These are phyloP conservation scores for Reinhardtius hippoglossoides DNA, from an alignment of 2,113 vertebrate species.

Conservation along the genomic window DNA sequence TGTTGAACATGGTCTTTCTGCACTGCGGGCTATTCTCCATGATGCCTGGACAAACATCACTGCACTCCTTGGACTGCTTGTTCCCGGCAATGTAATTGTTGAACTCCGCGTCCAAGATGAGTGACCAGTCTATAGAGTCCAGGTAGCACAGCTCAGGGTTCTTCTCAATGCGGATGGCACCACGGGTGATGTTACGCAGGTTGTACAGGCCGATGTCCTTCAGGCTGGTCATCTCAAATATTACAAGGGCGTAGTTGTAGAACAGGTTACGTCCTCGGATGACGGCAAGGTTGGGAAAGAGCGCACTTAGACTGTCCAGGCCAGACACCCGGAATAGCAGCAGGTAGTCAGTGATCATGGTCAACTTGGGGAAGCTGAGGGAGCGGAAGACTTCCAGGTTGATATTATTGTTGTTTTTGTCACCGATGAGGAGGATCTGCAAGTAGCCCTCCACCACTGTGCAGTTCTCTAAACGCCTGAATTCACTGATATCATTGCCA, in stretches of 20 bases:
- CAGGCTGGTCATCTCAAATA: slow-evolving; percentile 98
- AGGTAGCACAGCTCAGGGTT: slow-evolving; percentile 98
- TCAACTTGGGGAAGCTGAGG: slow-evolving; percentile 96
- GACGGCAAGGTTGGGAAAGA: slow-evolving; percentile 97
- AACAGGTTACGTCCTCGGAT: slow-evolving; percentile 97
- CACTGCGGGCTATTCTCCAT: slow-evolving; percentile 91
- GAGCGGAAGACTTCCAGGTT: slow-evolving; percentile 91
- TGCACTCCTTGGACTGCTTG: slow-evolving; percentile 95
- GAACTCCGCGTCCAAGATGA: slow-evolving; percentile 94
- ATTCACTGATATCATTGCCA: slow-evolving; percentile 93
- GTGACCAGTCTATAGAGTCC: slow-evolving; percentile 97
- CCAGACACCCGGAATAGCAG: slow-evolving; percentile 96
- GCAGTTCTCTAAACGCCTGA: slow-evolving; percentile 94
- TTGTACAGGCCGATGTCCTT: slow-evolving; percentile 96
- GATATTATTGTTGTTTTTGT: slow-evolving; percentile 85
- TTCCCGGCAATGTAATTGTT: slow-evolving; percentile 97
- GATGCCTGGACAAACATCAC: slow-evolving; percentile 94
- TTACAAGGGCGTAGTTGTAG: slow-evolving; percentile 98
- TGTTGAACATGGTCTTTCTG: slow-evolving; percentile 92
- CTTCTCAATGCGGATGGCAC: slow-evolving; percentile 98
- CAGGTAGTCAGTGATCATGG: slow-evolving; percentile 96
- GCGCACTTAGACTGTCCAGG: slow-evolving; percentile 94
- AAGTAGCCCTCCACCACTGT: slow-evolving; percentile 97
- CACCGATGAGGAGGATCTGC: slow-evolving; percentile 95
- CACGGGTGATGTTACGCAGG: slow-evolving; percentile 95